Base-by-base conservation (phyloP, 1,140 invertebrate species). In the Drosophila simulans region DNA sequence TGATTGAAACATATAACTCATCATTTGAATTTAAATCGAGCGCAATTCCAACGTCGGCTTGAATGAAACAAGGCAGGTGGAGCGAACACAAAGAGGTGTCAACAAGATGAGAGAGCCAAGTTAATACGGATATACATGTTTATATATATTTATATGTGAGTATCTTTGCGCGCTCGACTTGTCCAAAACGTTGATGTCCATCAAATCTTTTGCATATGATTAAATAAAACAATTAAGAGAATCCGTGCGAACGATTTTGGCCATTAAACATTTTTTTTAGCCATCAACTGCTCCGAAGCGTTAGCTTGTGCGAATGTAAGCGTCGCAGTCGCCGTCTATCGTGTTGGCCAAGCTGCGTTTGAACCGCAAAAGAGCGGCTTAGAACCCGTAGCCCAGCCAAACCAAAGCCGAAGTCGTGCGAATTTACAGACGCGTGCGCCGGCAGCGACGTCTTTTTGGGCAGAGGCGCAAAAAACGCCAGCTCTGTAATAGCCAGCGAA, bases 161-260 rank as follows among this genome's bases (percentile, higher is more conserved):
- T 62, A 40, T 70, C 58, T 79, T 70, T 49, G 64, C 51, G 39
- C 73, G 63, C 56, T 77, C 73, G 74, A 77, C 49, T 77, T 77
- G 73, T 69, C 74, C 63, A 62, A 63, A 70, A 62, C 66, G 66
- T 72, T 84, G 84, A 69, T 88, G 83, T 88, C 84, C 83, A 89
- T 88, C 83, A 88, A 89, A 88, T 79, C 77, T 84, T 89, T 89
- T 80, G 84, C 84, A 89, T 89, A 84, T 66, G 75, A 80, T 89
- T 89, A 89, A 89, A 84, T 79, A 89, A 89, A 89, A 89, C 84
- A 89, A 89, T 89, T 77, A 89, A 89, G 83, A 80, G 83, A 88
- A 83, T 88, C 72, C 79, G 70, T 88, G 63, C 72, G 73, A 89
- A 56, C 80, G 84, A 80, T 68, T 79, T 76, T 88, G 66, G 79